Base-by-base conservation (phyloP, 2,888 invertebrate genomes). In the Ephialtes manifestator region DNA sequence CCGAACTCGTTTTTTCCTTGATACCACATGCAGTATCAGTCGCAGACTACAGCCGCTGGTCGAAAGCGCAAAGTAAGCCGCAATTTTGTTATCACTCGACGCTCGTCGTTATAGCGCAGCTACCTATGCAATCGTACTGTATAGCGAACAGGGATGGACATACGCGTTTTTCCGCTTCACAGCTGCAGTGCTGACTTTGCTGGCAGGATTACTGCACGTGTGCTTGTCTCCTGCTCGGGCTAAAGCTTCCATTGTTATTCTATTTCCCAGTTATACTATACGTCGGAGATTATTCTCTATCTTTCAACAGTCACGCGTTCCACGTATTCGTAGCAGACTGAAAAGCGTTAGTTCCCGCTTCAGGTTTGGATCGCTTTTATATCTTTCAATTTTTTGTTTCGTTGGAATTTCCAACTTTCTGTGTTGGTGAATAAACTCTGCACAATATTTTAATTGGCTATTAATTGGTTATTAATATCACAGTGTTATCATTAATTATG, bases 51-150 rank as follows among this genome's bases (percentile, higher is more conserved):
- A 83, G 74, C 58, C 43, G 68, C 39, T 11, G 58, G 31, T 53
- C 60, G 74, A 70, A 78, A 74, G 60, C 72, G 60, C 71, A 13
- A 80, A 76, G 80, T 76, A 76, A 72, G 80, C 84, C 15, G 43
- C 84, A 84, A 84, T 80, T 84, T 80, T 53, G 80, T 84, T 84
- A 84, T 84, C 80, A 65, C 65, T 84, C 70, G 24, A 58, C 48
- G 13, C 70, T 20, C 53, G 60, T 63, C 35, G 39, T 58, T 83
- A 20, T 46, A 68, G 31, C 7, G 15, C 31, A n/a, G 31, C 35
- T 24, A 10, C n/a, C 20, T 18, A 48, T 48, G 18, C 74, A 46
- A 46, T 63, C 63, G 60, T 60, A 18, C n/a, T 0, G 60, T 13
- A 60, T 60, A 55, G 20, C 31, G 43, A 20, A 46, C 46, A 75